Percentiles rank a stretch among this genome's conserved stretches.
These are phyloP conservation scores for Hylyphantes graminicola DNA, from an alignment of 1,140 invertebrate species.

Conservation along the genomic window DNA sequence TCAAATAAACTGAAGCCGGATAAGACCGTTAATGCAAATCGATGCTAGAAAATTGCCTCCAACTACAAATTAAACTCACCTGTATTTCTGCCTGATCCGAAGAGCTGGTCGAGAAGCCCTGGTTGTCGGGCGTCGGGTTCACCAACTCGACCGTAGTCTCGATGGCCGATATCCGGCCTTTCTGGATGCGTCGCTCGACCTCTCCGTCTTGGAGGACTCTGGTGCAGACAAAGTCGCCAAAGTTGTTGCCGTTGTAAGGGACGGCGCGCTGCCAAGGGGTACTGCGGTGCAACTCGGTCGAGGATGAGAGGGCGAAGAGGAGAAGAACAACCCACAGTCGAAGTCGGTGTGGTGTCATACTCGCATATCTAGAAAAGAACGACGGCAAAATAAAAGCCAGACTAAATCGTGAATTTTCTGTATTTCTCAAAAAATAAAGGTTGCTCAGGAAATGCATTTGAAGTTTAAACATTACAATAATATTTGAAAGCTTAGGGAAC, in stretches of 20 bases:
- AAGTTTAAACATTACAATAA: too few relatives aligned
- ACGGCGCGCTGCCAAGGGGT: background rate
- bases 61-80: too few relatives aligned
- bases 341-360: constrained; percentile 39
- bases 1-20: background rate
- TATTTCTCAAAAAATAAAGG: too few relatives aligned
- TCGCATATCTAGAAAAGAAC: constrained; percentile 35
- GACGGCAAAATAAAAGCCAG: background rate
- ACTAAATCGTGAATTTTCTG: background rate
- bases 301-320: constrained; percentile 9
- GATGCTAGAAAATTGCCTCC: too few relatives aligned
- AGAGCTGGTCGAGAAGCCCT: background rate
- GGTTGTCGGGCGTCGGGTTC: constrained; percentile 29
- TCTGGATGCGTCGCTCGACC: constrained; percentile 73
- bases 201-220: constrained; percentile 73
- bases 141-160: constrained; percentile 72
- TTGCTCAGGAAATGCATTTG: too few relatives aligned
- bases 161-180: constrained; percentile 74
- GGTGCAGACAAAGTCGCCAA: constrained; percentile 43
- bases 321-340: constrained; percentile 39
- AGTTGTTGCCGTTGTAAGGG: constrained; percentile 9
- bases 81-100: background rate
- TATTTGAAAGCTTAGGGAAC: too few relatives aligned
- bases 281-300: background rate
- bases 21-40: too few relatives aligned